These are phyloP conservation scores for Drosophila rhopaloa DNA, from an alignment of 1,140 invertebrate species.

Conservation along the genomic window DNA sequence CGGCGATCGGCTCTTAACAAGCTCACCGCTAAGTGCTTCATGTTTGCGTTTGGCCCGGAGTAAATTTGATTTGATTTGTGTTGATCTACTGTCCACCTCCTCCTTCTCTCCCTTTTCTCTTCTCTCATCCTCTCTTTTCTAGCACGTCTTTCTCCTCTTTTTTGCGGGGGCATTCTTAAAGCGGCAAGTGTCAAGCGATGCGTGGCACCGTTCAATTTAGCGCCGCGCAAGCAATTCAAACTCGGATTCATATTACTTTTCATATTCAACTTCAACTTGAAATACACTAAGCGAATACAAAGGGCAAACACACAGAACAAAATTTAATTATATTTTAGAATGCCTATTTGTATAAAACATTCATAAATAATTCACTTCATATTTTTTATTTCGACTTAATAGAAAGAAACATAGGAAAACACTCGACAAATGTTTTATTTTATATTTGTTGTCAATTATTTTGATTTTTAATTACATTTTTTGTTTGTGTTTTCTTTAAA, in stretches of 20 bases:
- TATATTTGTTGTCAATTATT: neutral
- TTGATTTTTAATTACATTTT: neutral
- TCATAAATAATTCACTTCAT: too few species aligned
- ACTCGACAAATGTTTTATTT: too few species aligned
- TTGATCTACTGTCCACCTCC: slow-evolving; percentile 5
- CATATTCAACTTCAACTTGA: slow-evolving; percentile 16
- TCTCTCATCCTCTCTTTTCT: neutral
- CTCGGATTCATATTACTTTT: slow-evolving; percentile 32
- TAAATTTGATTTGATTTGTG: slow-evolving; percentile 45
- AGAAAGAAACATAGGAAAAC: too few species aligned
- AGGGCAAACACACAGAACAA: slow-evolving; percentile 9
- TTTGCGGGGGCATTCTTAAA: slow-evolving; percentile 48
- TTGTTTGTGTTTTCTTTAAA: too few species aligned
- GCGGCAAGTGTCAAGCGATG: slow-evolving; percentile 58
- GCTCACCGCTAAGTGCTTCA: slow-evolving; percentile 39
- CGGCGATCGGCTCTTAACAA: slow-evolving; percentile 17
- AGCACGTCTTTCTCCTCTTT: neutral
- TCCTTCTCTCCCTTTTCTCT: neutral
- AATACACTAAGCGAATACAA: slow-evolving; percentile 13
- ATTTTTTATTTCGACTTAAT: too few species aligned
- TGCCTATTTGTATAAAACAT: too few species aligned
- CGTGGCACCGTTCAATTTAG: slow-evolving; percentile 46
- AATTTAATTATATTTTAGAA: neutral
- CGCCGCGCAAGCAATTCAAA: slow-evolving; percentile 58
- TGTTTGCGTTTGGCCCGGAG: slow-evolving; percentile 36